Percentiles rank a stretch among this genome's conserved stretches.
phyloP scores from a whole-genome alignment of 2,797 vertebrate genomes.

The Smutsia gigantea region DNA sequence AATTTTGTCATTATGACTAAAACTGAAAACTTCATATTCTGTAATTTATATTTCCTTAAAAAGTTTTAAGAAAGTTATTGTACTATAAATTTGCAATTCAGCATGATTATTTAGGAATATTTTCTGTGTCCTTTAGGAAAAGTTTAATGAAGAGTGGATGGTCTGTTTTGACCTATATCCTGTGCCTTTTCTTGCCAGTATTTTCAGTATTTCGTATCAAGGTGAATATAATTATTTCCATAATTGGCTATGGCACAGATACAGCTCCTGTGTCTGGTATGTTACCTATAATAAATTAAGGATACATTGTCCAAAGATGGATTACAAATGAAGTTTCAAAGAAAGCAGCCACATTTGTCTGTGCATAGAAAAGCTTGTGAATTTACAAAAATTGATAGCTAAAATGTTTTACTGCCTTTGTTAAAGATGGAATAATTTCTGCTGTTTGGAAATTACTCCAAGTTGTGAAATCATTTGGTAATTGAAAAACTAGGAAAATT shows the following conservation, averaged over 20 bases:
- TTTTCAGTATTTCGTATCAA: constrained; percentile 11
- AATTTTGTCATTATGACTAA: neutral
- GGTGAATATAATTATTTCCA: neutral
- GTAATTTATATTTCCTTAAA: neutral
- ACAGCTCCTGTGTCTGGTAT: neutral
- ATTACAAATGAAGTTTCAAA: constrained; percentile 21
- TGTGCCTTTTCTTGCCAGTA: neutral
- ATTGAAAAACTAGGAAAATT: constrained; percentile 46
- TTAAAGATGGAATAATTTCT: constrained; percentile 27
- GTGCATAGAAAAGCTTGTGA: constrained; percentile 32
- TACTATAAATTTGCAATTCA: constrained; percentile 13
- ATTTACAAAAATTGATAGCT: constrained; percentile 31
- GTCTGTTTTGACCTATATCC: neutral
- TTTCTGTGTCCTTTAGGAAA: constrained; percentile 25
- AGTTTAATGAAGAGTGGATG: neutral
- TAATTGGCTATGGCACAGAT: neutral
- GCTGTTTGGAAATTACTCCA: constrained; percentile 38
- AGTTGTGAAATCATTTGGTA: constrained; percentile 32
- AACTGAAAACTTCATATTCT: neutral
- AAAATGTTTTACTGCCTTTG: neutral
- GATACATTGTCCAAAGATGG: neutral
- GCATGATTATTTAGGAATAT: neutral
- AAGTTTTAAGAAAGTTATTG: neutral
- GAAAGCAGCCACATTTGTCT: neutral
- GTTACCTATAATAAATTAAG: constrained; percentile 1